Evolutionary conservation across 2,888 invertebrate genomes (phyloP).

Genomic region (Macropis europaea): DNA sequence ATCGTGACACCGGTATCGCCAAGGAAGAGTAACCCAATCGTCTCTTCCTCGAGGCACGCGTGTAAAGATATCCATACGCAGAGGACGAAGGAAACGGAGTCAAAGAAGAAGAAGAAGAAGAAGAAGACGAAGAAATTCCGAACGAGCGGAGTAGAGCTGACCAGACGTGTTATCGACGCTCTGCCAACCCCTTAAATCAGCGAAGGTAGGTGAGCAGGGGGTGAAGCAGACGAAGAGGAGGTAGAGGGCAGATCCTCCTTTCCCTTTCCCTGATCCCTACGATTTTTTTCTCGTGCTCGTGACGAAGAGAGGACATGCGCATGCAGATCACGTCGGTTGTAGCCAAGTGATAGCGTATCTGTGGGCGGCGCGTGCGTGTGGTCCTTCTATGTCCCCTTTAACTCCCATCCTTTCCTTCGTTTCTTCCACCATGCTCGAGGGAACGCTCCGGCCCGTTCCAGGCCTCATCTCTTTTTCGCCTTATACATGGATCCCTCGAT

Average conservation of each 20-base stretch:
- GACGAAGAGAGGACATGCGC: constrained; percentile 75
- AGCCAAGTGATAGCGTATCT: constrained; percentile 79
- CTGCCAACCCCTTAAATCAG: constrained; percentile 68
- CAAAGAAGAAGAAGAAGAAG: constrained; percentile 4
- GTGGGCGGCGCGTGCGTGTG: constrained; percentile 80
- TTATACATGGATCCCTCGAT: constrained; percentile 9
- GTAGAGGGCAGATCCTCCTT: constrained; percentile 22
- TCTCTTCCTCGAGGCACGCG: constrained; percentile 42
- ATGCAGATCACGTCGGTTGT: constrained; percentile 79
- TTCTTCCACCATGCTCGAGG: constrained; percentile 42
- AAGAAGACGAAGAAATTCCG: constrained; percentile 32
- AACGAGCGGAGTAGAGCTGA: constrained; percentile 31
- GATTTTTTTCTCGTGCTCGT: constrained; percentile 17
- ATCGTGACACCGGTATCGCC: constrained; percentile 37
- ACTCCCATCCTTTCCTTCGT: constrained; percentile 51
- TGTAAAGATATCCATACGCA: constrained; percentile 41
- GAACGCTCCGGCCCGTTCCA: constrained; percentile 40
- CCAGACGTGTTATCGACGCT: constrained; percentile 64
- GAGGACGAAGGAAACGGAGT: neutral
- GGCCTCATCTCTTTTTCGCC: constrained; percentile 11
- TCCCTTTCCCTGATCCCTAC: constrained; percentile 27
- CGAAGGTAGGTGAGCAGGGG: constrained; percentile 52
- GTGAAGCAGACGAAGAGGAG: constrained; percentile 27
- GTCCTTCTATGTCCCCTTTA: constrained; percentile 74
- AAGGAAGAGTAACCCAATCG: constrained; percentile 48